Conservation (phyloP, 2,113 vertebrate species). For the Labeo rohita region DNA sequence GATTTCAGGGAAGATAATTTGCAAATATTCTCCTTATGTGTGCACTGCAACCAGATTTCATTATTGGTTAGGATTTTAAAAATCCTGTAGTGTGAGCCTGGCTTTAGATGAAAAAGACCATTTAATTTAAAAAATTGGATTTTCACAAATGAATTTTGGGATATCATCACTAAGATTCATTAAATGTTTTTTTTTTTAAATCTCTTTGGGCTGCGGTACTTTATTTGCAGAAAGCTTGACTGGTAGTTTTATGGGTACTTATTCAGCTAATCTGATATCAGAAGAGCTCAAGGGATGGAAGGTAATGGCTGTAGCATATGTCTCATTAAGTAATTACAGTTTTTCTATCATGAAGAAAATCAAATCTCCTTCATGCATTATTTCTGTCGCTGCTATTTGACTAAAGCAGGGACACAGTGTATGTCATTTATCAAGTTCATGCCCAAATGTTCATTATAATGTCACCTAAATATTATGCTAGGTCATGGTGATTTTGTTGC, state of each 20-base stretch:
- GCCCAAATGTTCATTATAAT: neutral
- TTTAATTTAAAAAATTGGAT: neutral
- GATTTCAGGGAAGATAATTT: too few species aligned
- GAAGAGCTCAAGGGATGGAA: neutral
- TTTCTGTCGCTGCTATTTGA: neutral
- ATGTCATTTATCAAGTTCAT: neutral
- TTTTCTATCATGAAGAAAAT: neutral
- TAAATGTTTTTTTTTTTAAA: neutral
- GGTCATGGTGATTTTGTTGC: neutral
- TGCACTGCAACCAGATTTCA: too few species aligned
- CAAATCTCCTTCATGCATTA: slow-evolving; percentile 1
- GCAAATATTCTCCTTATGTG: too few species aligned
- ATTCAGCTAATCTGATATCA: slow-evolving; percentile 28
- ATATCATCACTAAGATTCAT: neutral
- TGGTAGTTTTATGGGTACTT: neutral
- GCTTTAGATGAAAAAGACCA: neutral
- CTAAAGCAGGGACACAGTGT: neutral
- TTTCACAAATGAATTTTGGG: neutral
- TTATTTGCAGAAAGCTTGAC: neutral
- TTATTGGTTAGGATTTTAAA: too few species aligned
- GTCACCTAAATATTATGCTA: neutral
- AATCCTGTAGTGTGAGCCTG: too few species aligned
- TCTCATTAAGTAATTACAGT: neutral
- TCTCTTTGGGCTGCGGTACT: neutral
- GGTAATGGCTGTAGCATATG: slow-evolving; percentile 8